Conservation (phyloP, 2,888 invertebrate species). For the Rhodophaea formosa region DNA sequence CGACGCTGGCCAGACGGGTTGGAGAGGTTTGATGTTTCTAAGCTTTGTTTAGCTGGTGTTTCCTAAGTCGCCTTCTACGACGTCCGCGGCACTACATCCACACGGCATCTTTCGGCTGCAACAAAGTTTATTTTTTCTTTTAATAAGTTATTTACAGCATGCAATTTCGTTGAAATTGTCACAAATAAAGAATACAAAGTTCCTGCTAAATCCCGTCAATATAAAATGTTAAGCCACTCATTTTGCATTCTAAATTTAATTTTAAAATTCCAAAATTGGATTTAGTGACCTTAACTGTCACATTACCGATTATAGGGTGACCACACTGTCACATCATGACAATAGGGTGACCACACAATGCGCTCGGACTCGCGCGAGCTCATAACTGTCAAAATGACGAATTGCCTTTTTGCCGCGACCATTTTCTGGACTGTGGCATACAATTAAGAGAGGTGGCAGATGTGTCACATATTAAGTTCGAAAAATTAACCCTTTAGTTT, state of each 20-base stretch:
- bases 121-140: too few species aligned
- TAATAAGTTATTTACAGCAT: too few species aligned
- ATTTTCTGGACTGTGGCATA: conserved; percentile 1
- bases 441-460: background rate
- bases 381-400: conserved; percentile 27
- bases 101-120: too few species aligned
- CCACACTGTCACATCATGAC: conserved; percentile 10
- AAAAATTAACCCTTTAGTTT: background rate
- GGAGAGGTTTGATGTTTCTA: too few species aligned
- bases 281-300: conserved; percentile 10
- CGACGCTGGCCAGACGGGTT: too few species aligned
- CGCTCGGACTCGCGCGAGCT: conserved; percentile 7
- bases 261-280: conserved; percentile 1
- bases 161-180: too few species aligned
- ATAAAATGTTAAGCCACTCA: too few species aligned
- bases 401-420: conserved; percentile 3
- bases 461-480: background rate
- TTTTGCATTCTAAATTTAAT: background rate
- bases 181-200: too few species aligned
- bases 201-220: too few species aligned
- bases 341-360: conserved; percentile 8
- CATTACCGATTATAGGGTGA: conserved; percentile 3
- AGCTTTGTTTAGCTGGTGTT: too few species aligned
- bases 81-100: too few species aligned
- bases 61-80: too few species aligned